These are phyloP conservation scores for Petroica traversi DNA, from an alignment of 2,113 vertebrate species.

Conservation along the genomic window DNA sequence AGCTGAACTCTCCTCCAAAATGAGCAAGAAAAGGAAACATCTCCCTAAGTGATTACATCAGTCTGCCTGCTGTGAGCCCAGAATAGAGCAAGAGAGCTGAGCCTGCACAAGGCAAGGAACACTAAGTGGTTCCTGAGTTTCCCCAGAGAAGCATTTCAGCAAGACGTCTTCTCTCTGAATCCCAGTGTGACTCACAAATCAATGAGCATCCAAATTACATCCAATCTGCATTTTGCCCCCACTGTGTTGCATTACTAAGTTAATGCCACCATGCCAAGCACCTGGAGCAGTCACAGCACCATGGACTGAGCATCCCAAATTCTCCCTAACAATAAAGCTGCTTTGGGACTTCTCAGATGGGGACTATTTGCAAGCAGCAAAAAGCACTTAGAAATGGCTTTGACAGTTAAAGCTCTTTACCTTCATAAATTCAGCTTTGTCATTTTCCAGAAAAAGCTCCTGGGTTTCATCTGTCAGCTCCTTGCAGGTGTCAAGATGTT, in stretches of 20 bases:
- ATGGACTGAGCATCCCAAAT: neutral
- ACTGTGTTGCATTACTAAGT: neutral
- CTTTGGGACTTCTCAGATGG: neutral
- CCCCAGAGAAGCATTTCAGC: neutral
- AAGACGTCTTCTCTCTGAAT: neutral
- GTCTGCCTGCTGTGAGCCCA: neutral
- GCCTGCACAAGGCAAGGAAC: neutral
- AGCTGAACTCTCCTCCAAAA: constrained; percentile 29
- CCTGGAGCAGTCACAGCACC: neutral
- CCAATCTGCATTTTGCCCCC: neutral
- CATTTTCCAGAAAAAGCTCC: constrained; percentile 77
- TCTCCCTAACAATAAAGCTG: neutral
- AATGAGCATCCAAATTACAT: neutral
- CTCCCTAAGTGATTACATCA: neutral
- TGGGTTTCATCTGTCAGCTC: constrained; percentile 88
- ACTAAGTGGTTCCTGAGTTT: neutral
- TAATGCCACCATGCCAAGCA: neutral
- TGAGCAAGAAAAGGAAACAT: neutral
- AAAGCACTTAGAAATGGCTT: neutral
- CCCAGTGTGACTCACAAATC: neutral
- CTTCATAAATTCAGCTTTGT: constrained; percentile 87
- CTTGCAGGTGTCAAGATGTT: constrained; percentile 83
- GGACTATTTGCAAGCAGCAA: neutral
- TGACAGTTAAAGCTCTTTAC: constrained; percentile 65
- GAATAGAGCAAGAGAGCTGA: neutral